phyloP scores from a whole-genome alignment of 2,113 vertebrate species.

The Nasalis larvatus region DNA sequence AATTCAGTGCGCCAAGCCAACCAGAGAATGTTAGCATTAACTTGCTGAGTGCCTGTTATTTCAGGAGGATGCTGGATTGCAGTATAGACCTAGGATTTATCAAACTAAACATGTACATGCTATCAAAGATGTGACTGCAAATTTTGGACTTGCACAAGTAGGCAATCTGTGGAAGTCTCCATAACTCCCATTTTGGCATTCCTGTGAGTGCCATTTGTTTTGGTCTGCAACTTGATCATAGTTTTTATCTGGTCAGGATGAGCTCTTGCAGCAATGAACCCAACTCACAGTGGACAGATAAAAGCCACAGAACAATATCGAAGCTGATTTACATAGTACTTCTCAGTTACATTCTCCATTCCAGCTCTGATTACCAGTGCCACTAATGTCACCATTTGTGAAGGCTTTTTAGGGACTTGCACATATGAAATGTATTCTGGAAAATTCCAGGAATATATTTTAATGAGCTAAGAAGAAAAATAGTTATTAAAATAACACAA shows the following conservation, averaged over 20 bases:
- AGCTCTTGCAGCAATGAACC: not conserved
- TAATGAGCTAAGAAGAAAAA: conserved; percentile 27
- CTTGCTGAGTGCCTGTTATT: not conserved
- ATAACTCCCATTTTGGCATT: not conserved
- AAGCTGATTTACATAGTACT: conserved; percentile 14
- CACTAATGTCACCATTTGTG: not conserved
- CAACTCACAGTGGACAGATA: not conserved
- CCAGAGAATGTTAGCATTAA: not conserved
- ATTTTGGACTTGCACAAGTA: not conserved
- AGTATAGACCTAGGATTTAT: not conserved
- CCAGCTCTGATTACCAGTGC: not conserved
- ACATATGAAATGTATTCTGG: not conserved
- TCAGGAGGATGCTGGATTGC: not conserved
- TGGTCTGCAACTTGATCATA: not conserved
- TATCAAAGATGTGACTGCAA: not conserved
- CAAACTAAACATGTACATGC: not conserved
- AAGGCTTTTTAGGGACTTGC: not conserved
- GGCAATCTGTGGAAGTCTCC: not conserved
- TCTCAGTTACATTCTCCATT: not conserved
- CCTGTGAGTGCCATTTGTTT: conserved; percentile 4
- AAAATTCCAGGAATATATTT: not conserved
- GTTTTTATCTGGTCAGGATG: not conserved
- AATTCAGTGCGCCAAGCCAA: not conserved
- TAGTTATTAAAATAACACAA: conserved; percentile 39
- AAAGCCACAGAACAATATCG: not conserved